Percentiles rank a stretch among this genome's conserved stretches.
These are phyloP conservation scores for mouse (Mus musculus) DNA, from an alignment of 2,113 vertebrate species.

Conservation along the genomic window DNA sequence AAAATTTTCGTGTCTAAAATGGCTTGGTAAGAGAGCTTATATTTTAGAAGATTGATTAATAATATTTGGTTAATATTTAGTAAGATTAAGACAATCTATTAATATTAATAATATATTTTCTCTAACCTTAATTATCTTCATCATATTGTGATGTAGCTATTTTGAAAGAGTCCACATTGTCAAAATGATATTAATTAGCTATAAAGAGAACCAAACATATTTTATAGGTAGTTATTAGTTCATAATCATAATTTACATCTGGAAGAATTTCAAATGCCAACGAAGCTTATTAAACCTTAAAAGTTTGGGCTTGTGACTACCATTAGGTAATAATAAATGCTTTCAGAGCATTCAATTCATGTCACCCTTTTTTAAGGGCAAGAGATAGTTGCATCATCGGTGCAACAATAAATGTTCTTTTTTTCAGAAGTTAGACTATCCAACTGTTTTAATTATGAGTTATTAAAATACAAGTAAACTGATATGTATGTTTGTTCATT, in stretches of 20 bases:
- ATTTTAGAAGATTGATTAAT: not conserved
- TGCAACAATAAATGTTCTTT: not conserved
- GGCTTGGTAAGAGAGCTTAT: not conserved
- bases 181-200: not conserved
- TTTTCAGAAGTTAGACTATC: not conserved
- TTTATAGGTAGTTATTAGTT: not conserved
- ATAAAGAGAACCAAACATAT: not conserved
- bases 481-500: not conserved
- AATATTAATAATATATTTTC: not conserved
- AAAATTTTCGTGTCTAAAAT: not conserved
- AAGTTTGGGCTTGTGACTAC: not conserved
- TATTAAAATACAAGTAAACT: not conserved
- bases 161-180: not conserved
- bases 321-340: not conserved
- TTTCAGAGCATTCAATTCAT: not conserved
- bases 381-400: not conserved
- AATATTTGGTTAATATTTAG: not conserved
- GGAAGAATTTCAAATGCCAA: not conserved
- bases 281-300: not conserved
- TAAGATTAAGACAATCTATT: not conserved
- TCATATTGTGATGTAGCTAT: not conserved
- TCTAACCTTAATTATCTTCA: not conserved
- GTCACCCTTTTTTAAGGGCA: not conserved
- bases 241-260: not conserved
- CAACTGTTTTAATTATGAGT: not conserved